Conservation (phyloP, 2,888 invertebrate genomes). For the Melanostoma scalare region DNA sequence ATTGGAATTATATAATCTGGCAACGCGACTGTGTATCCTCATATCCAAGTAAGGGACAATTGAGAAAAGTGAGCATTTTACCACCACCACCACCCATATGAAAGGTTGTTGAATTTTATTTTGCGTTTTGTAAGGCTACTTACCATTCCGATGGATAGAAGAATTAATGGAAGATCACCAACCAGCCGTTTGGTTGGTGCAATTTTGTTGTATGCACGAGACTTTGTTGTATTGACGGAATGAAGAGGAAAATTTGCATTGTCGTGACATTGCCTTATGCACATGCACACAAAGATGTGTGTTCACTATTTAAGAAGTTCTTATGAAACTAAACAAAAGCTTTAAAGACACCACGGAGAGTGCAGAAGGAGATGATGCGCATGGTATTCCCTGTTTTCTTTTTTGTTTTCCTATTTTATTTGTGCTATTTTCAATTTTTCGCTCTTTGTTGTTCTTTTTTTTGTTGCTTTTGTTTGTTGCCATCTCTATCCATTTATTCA, state of each 20-base stretch:
- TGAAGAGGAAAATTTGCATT: constrained; percentile 68
- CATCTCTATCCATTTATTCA: constrained; percentile 52
- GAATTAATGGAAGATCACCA: constrained; percentile 64
- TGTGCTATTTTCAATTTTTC: constrained; percentile 47
- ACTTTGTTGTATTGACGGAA: constrained; percentile 67
- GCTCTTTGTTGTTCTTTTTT: constrained; percentile 13
- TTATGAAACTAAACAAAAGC: constrained; percentile 62
- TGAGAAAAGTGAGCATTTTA: constrained; percentile 68
- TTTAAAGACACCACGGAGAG: constrained; percentile 5
- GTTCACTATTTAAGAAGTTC: constrained; percentile 70
- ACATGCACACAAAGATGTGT: constrained; percentile 35
- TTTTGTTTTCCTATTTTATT: constrained; percentile 45
- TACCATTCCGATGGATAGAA: constrained; percentile 64
- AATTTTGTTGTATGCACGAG: constrained; percentile 52
- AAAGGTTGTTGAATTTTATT: constrained; percentile 10
- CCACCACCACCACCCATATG: constrained; percentile 46
- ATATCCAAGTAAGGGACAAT: constrained; percentile 61
- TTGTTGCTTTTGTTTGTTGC: not conserved
- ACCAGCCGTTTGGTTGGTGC: not conserved
- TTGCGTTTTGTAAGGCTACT: constrained; percentile 21
- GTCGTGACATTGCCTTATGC: constrained; percentile 68
- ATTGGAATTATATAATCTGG: constrained; percentile 57
- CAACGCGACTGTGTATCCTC: constrained; percentile 37
- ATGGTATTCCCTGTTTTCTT: constrained; percentile 32
- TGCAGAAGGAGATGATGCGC: constrained; percentile 5